Base-by-base conservation (phyloP, 2,797 vertebrate genomes). In the Graptemys geographica region DNA sequence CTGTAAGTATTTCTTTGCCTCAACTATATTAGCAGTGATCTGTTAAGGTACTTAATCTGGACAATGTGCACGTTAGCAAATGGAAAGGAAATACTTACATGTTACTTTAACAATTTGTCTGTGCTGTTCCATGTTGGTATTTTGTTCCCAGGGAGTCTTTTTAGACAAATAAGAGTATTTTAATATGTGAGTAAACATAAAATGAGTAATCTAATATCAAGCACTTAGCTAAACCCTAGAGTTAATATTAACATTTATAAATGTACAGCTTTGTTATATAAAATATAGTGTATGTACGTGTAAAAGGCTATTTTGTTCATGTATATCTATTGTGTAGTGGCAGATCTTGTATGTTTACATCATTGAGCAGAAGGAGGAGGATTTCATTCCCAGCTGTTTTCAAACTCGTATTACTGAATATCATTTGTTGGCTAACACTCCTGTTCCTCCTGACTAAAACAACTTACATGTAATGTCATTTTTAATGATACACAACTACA, bases 1-100 rank as follows among this genome's bases (percentile, higher is more conserved):
- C 99, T 98, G 99, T 99, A 96, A 93, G 99, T 99, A 92, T 86
- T 37, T 53, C 15, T 86, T 37, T 90, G 28, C n/a, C 94, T 97
- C 90, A 79, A 33, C 37, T 94, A 84, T 81, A 13, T 56, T 91
- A 1, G 53, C 33, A 25, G 28, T 13, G 51, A 51, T 90, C 49
- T 86, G 2, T 82, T 5, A 3, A 59, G 88, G 47, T 92, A 37
- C 7, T 92, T 83, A 72, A 76, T 27, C 33, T 76, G 81, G 9
- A 57, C 47, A 76, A 3, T 2, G 25, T 85, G 69, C 12, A 62
- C 15, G 27, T 2, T 3, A 3, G 18, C 62, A 37, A 3, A 93
- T 56, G 44, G 11, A 3, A 1, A 8, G 5, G 5, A 82, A 28
- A 10, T 27, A 5, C 33, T 90, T 87, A 47, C 83, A 53, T 52